phyloP scores from a whole-genome alignment of 2,113 vertebrate genomes.

The Cyanocitta stelleri region DNA sequence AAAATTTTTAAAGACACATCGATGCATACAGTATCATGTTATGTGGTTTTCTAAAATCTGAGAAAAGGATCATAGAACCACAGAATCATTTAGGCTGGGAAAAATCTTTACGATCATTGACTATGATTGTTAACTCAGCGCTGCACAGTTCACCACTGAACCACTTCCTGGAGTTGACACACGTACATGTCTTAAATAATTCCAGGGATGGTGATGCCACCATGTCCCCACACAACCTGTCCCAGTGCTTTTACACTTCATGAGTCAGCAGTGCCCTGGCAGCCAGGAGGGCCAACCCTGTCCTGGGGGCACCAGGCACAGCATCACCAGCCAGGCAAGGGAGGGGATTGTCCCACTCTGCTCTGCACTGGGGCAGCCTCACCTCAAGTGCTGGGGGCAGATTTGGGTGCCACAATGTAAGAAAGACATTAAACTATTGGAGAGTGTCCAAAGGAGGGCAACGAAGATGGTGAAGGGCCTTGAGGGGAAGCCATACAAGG shows the following conservation, averaged over 20 bases:
- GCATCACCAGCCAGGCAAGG: rapidly evolving
- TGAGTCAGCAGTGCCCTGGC: neutral
- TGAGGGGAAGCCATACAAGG: neutral
- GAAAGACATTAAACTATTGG: neutral
- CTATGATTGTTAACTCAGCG: neutral
- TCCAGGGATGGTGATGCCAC: neutral
- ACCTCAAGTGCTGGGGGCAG: neutral
- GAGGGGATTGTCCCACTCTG: neutral
- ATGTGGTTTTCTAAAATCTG: neutral
- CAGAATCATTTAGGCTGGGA: neutral
- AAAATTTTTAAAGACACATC: neutral
- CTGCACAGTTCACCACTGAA: neutral
- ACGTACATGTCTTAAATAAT: neutral
- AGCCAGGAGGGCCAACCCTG: neutral
- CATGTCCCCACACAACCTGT: neutral
- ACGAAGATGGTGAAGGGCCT: rapidly evolving
- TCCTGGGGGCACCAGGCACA: neutral
- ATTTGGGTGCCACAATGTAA: rapidly evolving
- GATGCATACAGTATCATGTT: neutral
- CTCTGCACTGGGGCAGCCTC: neutral
- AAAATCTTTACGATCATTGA: neutral
- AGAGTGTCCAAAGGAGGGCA: neutral
- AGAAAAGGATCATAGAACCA: neutral
- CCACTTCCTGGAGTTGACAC: neutral
- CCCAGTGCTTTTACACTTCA: neutral